phyloP scores from a whole-genome alignment of 1,140 invertebrate genomes.

The Ylistrum balloti region DNA sequence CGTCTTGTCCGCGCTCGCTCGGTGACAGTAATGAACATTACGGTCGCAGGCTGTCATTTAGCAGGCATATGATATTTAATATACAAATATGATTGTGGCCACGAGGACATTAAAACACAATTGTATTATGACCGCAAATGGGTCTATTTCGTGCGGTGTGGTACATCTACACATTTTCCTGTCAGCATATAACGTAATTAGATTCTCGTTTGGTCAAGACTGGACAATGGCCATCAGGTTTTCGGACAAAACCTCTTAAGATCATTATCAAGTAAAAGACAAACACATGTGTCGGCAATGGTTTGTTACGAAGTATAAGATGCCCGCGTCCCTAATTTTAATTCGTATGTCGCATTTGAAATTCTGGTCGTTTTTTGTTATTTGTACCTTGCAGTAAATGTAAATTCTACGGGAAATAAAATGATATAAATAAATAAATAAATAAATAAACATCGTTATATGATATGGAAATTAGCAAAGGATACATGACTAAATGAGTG shows the following conservation, averaged over 20 bases:
- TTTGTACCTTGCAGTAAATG: too few relatives aligned
- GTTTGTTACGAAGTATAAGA: background rate
- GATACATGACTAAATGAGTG: too few relatives aligned
- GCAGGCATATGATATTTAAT: slow-evolving; percentile 31
- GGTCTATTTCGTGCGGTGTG: slow-evolving; percentile 30
- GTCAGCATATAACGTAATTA: background rate
- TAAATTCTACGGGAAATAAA: too few relatives aligned
- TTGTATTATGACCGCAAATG: slow-evolving; percentile 33
- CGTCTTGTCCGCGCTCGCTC: background rate
- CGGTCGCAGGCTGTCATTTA: background rate
- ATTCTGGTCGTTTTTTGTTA: too few relatives aligned
- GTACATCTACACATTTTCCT: slow-evolving; percentile 38
- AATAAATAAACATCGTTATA: too few relatives aligned
- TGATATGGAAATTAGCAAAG: too few relatives aligned
- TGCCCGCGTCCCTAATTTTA: too few relatives aligned
- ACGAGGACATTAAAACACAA: background rate
- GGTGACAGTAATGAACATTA: slow-evolving; percentile 34
- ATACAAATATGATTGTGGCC: slow-evolving; percentile 33
- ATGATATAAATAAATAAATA: too few relatives aligned
- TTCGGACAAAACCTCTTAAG: slow-evolving; percentile 13
- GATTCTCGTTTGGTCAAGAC: slow-evolving; percentile 26
- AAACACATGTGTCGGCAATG: slow-evolving; percentile 5
- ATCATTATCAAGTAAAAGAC: background rate
- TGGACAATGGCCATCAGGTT: slow-evolving; percentile 26
- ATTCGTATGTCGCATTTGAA: too few relatives aligned